Evolutionary conservation across 2,888 invertebrate genomes (phyloP).

Genomic region (Drosophila algonquin): DNA sequence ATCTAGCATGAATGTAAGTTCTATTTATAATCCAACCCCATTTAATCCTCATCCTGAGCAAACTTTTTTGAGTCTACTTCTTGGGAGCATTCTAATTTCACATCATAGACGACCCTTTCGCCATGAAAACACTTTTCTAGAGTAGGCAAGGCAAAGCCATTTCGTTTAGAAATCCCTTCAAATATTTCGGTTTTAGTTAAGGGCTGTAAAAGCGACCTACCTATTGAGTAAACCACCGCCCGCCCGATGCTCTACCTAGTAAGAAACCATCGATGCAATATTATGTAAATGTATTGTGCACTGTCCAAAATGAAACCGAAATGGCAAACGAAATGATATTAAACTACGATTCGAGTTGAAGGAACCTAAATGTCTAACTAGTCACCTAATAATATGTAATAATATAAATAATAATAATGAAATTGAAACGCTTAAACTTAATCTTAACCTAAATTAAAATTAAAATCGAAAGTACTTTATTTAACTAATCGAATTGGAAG

Average conservation of each 20-base stretch:
- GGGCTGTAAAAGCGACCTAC: slow-evolving; percentile 63
- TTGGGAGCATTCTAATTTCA: neutral
- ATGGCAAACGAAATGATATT: slow-evolving; percentile 32
- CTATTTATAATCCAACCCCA: neutral
- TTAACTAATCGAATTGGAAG: slow-evolving; percentile 37
- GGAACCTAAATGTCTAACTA: slow-evolving; percentile 69
- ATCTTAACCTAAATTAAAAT: slow-evolving; percentile 26
- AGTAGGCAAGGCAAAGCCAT: slow-evolving; percentile 34
- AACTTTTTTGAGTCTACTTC: neutral
- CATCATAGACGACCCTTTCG: too few species aligned
- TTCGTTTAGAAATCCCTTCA: slow-evolving; percentile 20
- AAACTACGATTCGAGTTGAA: slow-evolving; percentile 43
- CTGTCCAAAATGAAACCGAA: slow-evolving; percentile 54
- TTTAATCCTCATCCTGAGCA: neutral
- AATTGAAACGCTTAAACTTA: slow-evolving; percentile 74
- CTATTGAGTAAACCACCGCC: slow-evolving; percentile 60
- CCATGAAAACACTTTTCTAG: neutral
- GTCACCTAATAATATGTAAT: slow-evolving; percentile 42
- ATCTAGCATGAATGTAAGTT: neutral
- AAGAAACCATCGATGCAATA: slow-evolving; percentile 56
- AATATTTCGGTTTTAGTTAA: slow-evolving; percentile 16
- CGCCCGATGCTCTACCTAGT: slow-evolving; percentile 42
- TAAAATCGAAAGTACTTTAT: slow-evolving; percentile 34
- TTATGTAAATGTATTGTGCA: slow-evolving; percentile 36
- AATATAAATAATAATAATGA: slow-evolving; percentile 54